Evolutionary conservation across 2,888 invertebrate species (phyloP).

Genomic region (Spatulosminthurus flaviceps): DNA sequence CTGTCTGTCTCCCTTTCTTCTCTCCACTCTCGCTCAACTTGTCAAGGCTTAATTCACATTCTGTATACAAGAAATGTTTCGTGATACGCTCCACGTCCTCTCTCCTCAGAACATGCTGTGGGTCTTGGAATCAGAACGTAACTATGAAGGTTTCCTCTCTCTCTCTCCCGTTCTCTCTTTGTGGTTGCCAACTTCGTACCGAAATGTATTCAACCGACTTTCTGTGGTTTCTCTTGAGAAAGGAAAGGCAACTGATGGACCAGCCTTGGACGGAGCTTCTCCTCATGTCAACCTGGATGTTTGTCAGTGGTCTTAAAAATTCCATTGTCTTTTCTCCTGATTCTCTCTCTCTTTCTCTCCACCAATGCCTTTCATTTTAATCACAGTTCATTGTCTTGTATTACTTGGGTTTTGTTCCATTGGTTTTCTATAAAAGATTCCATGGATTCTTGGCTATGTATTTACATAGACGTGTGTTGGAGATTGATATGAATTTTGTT

Average conservation of each 20-base stretch:
- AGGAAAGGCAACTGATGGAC: no score
- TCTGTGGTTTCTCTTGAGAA: neutral
- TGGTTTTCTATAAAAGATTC: neutral
- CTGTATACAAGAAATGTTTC: constrained; percentile 24
- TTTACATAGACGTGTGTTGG: neutral
- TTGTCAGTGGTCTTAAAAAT: constrained; percentile 10
- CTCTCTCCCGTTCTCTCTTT: no score
- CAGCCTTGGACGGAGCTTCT: neutral
- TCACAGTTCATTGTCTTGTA: neutral
- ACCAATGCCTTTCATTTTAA: neutral
- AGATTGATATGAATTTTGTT: neutral
- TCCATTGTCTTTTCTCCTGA: neutral
- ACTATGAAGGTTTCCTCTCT: neutral
- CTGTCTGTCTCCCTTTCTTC: constrained; percentile 19
- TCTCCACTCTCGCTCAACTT: constrained; percentile 38
- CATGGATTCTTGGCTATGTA: neutral
- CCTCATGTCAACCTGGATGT: neutral
- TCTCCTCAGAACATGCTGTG: neutral
- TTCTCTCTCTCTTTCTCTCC: neutral
- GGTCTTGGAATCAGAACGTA: constrained; percentile 1
- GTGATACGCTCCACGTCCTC: constrained; percentile 12
- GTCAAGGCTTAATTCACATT: constrained; percentile 40
- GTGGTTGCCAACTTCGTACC: constrained; percentile 1
- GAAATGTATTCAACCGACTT: constrained; percentile 16
- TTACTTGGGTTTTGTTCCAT: neutral